These are phyloP conservation scores for Botia almorhae DNA, from an alignment of 2,797 vertebrate species.

Conservation along the genomic window DNA sequence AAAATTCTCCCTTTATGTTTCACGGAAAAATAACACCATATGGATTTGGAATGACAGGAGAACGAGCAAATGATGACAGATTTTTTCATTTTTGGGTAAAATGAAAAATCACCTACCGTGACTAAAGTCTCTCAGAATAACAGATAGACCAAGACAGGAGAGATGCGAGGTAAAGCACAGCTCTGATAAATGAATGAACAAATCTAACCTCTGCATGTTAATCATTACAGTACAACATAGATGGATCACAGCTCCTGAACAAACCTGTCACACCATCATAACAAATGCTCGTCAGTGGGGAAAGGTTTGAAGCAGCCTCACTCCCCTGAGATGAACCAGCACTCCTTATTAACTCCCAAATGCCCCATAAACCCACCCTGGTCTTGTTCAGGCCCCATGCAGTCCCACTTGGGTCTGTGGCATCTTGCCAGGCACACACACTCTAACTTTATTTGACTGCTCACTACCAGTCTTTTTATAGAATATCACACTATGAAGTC, in stretches of 20 bases:
- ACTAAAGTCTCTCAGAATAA: background rate
- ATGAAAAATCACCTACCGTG: background rate
- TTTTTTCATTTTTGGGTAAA: background rate
- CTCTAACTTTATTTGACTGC: slow-evolving; percentile 64
- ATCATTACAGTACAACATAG: slow-evolving; percentile 26
- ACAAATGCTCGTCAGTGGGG: slow-evolving; percentile 6
- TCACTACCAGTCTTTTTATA: slow-evolving; percentile 64
- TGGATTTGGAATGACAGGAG: background rate
- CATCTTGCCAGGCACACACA: slow-evolving; percentile 59
- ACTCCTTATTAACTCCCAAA: slow-evolving; percentile 54
- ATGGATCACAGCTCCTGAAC: slow-evolving; percentile 24
- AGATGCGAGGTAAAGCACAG: too few species aligned
- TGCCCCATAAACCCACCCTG: slow-evolving; percentile 35
- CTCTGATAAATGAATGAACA: slow-evolving; percentile 24
- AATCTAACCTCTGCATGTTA: slow-evolving; percentile 16
- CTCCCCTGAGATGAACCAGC: slow-evolving; percentile 16
- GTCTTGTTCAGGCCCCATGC: slow-evolving; percentile 44
- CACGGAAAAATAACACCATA: background rate
- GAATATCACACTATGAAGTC: slow-evolving; percentile 68
- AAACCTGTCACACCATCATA: slow-evolving; percentile 25
- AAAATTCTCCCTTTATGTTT: background rate
- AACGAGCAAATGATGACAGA: background rate
- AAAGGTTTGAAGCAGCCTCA: slow-evolving; percentile 33
- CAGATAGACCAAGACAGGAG: background rate
- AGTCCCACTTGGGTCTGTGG: slow-evolving; percentile 60